Evolutionary conservation across 2,113 vertebrate genomes (phyloP), one percentile per base, ranked within the genome.

Genomic region (Pelecanus crispus): DNA sequence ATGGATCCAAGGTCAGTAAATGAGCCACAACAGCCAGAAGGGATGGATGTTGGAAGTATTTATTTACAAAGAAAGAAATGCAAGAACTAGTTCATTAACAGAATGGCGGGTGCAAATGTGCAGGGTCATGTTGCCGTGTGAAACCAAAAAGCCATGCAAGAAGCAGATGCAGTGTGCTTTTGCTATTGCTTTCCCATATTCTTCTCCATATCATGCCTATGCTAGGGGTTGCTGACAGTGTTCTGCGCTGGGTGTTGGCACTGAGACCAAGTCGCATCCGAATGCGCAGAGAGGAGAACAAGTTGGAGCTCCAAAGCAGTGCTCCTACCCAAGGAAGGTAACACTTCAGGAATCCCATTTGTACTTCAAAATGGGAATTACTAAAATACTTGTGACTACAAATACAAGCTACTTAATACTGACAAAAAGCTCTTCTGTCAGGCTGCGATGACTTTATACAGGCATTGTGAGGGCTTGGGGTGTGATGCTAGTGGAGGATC

Each of bases 1-100:
- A 99, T 3, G 99, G 99, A 52, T 99, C 99, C 91, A 99, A 99
- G 99, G 99, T 99, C 90, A 94, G 98, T 98, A 84, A 92, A 80
- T 73, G 74, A 96, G 71, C 42, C 62, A 50, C 45, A 49, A 11
- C 74, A 92, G 38, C 81, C 78, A 50, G 68, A 73, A 70, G 50
- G 42, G 29, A 14, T 80, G 72, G 13, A 10, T 61, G 73, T 32
- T 93, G 38, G 32, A 89, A 90, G 28, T 34, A 58, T 86, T 94
- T 87, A 77, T 92, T 92, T 80, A 73, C 45, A 45, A 81, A 78
- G 80, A 81, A 78, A 75, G n/a, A 78, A 95, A 77, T 34, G 38
- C 66, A 66, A 56, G 59, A 52, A 77, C 18, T 86, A 21, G 15
- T 47, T 84, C 40, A 29, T 47, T 72, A 70, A 34, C 20, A 62